Evolutionary conservation across 2,797 vertebrate species (phyloP), one percentile per base, ranked within the genome.

Genomic region (Macropodus opercularis): DNA sequence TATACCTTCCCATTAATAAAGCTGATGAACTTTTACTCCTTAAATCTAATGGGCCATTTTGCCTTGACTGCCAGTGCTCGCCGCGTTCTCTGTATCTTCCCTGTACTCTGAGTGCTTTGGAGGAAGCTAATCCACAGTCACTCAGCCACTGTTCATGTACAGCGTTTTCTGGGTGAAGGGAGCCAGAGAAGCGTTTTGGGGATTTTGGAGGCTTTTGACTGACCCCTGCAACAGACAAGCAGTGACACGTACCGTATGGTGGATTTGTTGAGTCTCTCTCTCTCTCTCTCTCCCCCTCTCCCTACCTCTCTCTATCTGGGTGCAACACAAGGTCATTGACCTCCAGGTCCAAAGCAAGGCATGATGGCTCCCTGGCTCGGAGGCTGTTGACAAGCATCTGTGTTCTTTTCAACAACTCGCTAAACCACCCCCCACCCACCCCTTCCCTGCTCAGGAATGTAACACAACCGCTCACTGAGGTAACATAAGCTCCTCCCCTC

Each of bases 361-460:
- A 93, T 90, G 94, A 95, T 95, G 93, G 91, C 93, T 95, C 93
- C 89, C 91, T 89, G 87, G 88, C 93, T 93, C 84, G 75, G 85
- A 84, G 87, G 90, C 93, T 94, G 95, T 93, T 97, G 96, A 98
- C 95, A 96, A 96, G 94, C 68, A 73, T 94, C 94, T 96, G 94
- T 93, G 87, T 95, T 96, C 94, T 95, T 98, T 96, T 98, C 95
- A 97, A 92, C 95, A 96, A 94, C 94, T 93, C 92, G 90, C 91
- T 92, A 92, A 95, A 92, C 92, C 90, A 68, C 87, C 89, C 72
- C 75, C 68, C 76, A 63, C 58, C 65, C 10, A 80, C 86, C 83
- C 73, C 84, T 84, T 89, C 92, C 90, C 91, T 89, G 86, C 85
- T 82, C 91, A 94, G 93, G 94, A 96, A 98, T 95, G 95, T 93